phyloP scores from a whole-genome alignment of 2,888 invertebrate species.

The Creontiades dilutus region DNA sequence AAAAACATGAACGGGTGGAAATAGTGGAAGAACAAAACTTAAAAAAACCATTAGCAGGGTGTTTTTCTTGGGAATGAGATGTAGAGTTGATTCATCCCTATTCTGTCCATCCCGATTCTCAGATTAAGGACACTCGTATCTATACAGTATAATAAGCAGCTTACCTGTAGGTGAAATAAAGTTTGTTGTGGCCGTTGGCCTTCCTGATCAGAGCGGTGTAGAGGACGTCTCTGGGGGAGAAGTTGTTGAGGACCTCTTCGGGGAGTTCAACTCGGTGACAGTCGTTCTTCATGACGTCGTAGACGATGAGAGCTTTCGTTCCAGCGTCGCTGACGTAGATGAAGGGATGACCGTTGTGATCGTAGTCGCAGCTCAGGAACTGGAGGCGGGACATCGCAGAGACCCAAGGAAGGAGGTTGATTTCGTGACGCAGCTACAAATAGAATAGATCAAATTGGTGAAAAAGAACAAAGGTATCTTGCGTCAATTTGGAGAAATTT shows the following conservation, averaged over 20 bases:
- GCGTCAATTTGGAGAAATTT: too few relatives aligned
- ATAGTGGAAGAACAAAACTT: too few relatives aligned
- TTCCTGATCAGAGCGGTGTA: constrained; percentile 81
- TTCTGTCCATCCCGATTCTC: too few relatives aligned
- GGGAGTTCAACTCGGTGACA: constrained; percentile 84
- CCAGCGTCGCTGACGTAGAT: constrained; percentile 85
- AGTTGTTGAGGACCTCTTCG: constrained; percentile 36
- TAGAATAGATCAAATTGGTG: neutral
- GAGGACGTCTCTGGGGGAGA: constrained; percentile 81
- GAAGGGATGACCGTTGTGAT: constrained; percentile 73
- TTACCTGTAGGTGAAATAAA: constrained; percentile 83
- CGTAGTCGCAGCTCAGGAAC: constrained; percentile 85
- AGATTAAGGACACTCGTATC: too few relatives aligned
- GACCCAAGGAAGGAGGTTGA: constrained; percentile 82
- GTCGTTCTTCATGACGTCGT: constrained; percentile 82
- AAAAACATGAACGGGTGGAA: too few relatives aligned
- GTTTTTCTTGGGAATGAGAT: too few relatives aligned
- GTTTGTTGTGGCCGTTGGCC: constrained; percentile 81
- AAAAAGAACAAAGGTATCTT: neutral
- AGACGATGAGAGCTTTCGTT: constrained; percentile 85
- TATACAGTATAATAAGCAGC: neutral
- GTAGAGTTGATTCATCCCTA: too few relatives aligned
- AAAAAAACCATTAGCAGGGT: too few relatives aligned
- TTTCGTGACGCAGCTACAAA: constrained; percentile 78
- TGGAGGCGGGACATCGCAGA: constrained; percentile 84